These are phyloP conservation scores for Sebastes cheni DNA, from an alignment of 2,797 vertebrate genomes.

Conservation along the genomic window DNA sequence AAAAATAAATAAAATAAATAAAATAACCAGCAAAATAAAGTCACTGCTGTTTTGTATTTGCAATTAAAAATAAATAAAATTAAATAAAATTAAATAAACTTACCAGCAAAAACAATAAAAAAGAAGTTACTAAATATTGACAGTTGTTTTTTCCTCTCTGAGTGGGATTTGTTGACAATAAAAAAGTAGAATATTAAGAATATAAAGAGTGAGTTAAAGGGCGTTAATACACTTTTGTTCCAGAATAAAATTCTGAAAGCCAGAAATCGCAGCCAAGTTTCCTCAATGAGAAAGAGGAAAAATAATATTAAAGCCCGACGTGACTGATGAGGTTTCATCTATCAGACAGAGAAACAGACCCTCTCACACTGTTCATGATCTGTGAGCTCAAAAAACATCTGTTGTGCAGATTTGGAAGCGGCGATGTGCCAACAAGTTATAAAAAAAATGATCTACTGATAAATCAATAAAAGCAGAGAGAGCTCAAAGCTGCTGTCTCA, in stretches of 20 bases:
- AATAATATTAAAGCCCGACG: not conserved
- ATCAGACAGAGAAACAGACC: not conserved
- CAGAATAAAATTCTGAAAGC: not conserved
- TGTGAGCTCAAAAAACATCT: not conserved
- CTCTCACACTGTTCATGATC: not conserved
- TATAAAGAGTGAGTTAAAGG: not conserved
- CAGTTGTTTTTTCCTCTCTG: not conserved
- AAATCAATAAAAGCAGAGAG: not conserved
- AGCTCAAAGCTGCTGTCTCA: constrained; percentile 1
- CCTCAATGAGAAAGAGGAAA: not conserved
- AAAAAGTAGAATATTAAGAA: not conserved
- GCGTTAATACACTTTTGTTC: not conserved
- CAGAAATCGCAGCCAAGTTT: not conserved
- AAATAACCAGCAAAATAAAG: too few relatives aligned
- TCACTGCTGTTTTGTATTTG: too few relatives aligned
- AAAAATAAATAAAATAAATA: too few relatives aligned
- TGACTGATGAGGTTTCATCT: not conserved
- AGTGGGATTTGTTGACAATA: not conserved
- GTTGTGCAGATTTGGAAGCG: not conserved
- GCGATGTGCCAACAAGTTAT: not conserved
- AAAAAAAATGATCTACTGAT: not conserved
- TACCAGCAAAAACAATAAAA: too few relatives aligned
- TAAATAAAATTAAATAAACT: too few relatives aligned
- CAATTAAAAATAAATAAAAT: too few relatives aligned
- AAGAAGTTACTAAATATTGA: not conserved